Conservation (phyloP, 2,888 invertebrate species). For the Maniola hyperantus region DNA sequence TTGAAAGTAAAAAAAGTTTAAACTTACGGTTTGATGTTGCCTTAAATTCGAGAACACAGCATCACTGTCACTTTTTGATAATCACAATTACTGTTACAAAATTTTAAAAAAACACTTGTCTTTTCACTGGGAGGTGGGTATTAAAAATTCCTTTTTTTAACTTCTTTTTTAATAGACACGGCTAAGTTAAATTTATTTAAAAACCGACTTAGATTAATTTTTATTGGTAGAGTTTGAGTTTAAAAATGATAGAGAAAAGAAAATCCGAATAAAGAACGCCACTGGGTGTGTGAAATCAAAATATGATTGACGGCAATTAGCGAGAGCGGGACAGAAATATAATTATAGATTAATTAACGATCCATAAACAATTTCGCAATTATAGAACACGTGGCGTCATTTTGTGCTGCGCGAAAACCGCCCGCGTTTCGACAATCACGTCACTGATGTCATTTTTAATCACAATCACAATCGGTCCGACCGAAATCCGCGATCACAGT, state of each 20-base stretch:
- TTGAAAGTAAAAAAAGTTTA: not conserved
- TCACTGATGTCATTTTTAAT: slow-evolving; percentile 75
- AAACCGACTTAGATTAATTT: not conserved
- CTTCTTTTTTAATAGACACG: slow-evolving; percentile 2
- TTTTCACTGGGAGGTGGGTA: slow-evolving; percentile 35
- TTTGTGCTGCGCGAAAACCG: slow-evolving; percentile 41
- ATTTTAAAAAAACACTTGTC: slow-evolving; percentile 45
- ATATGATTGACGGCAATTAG: slow-evolving; percentile 60
- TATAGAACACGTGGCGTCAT: slow-evolving; percentile 72
- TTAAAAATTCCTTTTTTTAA: not conserved
- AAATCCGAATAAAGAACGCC: slow-evolving; percentile 29
- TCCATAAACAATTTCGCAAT: slow-evolving; percentile 65
- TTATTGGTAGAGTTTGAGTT: slow-evolving; percentile 7
- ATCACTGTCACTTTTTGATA: slow-evolving; percentile 69
- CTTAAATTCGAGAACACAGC: slow-evolving; percentile 63
- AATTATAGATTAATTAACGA: slow-evolving; percentile 69
- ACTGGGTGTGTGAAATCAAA: slow-evolving; percentile 30
- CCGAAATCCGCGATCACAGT: slow-evolving; percentile 42
- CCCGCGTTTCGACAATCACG: slow-evolving; percentile 52
- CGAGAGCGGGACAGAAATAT: slow-evolving; percentile 67
- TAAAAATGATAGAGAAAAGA: slow-evolving; percentile 30
- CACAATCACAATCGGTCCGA: slow-evolving; percentile 47
- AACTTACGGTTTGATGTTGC: slow-evolving; percentile 65
- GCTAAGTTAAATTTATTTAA: not conserved
- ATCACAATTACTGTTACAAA: slow-evolving; percentile 57